Percentiles rank a stretch among this genome's conserved stretches.
phyloP scores from a whole-genome alignment of 35 echinoderm and acorn worm genomes.

The Holothuria glaberrima region DNA sequence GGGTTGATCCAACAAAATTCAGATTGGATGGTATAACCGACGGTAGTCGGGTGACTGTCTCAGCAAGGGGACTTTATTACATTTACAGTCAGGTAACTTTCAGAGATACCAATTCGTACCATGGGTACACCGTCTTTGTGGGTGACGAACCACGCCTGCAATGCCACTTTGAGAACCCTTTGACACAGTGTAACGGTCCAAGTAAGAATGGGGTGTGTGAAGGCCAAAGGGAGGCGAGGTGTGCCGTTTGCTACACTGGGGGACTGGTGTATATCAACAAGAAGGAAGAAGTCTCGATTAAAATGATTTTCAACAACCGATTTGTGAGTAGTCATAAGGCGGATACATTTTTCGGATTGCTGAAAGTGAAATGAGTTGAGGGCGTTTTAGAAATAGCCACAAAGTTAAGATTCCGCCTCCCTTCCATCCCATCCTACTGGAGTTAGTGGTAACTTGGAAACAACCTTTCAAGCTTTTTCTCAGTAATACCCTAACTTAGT shows the following conservation, averaged over 20 bases:
- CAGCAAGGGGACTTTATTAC: constrained; percentile 20
- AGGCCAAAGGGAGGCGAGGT: constrained; percentile 16
- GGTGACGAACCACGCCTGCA: constrained; percentile 20
- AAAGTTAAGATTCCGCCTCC: no score
- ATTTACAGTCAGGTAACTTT: constrained; percentile 54
- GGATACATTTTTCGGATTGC: constrained; percentile 39
- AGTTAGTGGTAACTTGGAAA: no score
- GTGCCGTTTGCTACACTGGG: constrained; percentile 43
- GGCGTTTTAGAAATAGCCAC: no score
- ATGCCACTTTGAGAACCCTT: constrained; percentile 45
- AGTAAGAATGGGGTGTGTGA: constrained; percentile 3
- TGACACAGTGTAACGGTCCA: constrained; percentile 3
- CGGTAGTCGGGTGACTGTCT: constrained; percentile 2
- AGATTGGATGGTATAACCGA: constrained; percentile 8
- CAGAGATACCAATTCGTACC: constrained; percentile 41
- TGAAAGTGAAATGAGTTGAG: constrained; percentile 35
- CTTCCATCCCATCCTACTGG: no score
- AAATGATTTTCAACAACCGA: constrained; percentile 46
- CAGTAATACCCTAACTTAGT: no score
- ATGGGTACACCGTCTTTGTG: constrained; percentile 40
- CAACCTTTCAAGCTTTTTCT: no score
- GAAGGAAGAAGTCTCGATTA: constrained; percentile 8
- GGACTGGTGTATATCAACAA: constrained; percentile 49
- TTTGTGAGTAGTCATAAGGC: constrained; percentile 36
- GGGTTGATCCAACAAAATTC: constrained; percentile 34